phyloP scores from a whole-genome alignment of 2,797 vertebrate genomes.

The Sciurus vulgaris region DNA sequence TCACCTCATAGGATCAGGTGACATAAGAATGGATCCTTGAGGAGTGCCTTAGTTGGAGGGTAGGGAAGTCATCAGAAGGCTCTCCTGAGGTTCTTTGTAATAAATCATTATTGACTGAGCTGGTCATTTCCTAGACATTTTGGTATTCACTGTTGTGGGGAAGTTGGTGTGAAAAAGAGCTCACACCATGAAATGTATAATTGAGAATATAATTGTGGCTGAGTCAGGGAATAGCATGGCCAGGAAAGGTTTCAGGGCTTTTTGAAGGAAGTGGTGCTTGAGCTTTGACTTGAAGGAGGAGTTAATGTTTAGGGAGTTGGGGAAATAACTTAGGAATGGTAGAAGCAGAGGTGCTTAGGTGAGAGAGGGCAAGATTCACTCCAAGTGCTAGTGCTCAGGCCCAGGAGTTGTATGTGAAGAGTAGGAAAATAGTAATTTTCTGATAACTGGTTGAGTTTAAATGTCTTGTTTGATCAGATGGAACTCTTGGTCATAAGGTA shows the following conservation, averaged over 20 bases:
- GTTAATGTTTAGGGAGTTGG: neutral
- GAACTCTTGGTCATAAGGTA: neutral
- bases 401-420: neutral
- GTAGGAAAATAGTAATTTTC: neutral
- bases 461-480: neutral
- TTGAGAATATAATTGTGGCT: neutral
- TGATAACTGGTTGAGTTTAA: neutral
- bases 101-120: conserved; percentile 3
- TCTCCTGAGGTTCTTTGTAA: neutral
- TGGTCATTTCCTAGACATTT: neutral
- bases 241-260: neutral
- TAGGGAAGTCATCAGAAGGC: neutral
- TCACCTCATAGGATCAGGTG: neutral
- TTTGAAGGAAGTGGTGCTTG: neutral
- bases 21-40: conserved; percentile 1
- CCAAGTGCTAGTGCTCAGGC: neutral
- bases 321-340: neutral
- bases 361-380: neutral
- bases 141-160: neutral
- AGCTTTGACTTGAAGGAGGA: neutral
- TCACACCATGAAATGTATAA: conserved; percentile 33
- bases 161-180: neutral
- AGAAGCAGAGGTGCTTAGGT: neutral
- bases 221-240: neutral
- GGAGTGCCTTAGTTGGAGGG: neutral